phyloP scores from a whole-genome alignment of 2,888 invertebrate genomes.

The Catocala fraxini region DNA sequence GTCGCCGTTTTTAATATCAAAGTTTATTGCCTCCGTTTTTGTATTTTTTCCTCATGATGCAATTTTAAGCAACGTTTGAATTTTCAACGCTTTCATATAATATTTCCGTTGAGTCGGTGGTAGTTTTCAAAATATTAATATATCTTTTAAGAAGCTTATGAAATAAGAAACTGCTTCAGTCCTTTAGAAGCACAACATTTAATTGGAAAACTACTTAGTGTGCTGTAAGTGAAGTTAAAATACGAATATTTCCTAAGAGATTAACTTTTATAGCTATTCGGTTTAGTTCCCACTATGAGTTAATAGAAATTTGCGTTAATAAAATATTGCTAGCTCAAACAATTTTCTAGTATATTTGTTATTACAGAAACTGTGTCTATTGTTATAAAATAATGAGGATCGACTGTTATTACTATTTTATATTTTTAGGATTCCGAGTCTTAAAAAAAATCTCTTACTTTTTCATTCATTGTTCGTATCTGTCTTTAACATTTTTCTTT shows the following conservation, averaged over 20 bases:
- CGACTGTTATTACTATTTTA: too few relatives aligned
- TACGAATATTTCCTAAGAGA: not conserved
- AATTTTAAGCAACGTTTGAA: constrained; percentile 7
- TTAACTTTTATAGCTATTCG: too few relatives aligned
- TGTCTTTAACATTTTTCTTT: too few relatives aligned
- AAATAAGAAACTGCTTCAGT: constrained; percentile 2
- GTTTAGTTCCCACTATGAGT: too few relatives aligned
- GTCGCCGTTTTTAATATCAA: constrained; percentile 7
- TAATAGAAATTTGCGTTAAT: too few relatives aligned
- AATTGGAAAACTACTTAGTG: constrained; percentile 10
- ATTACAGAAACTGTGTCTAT: too few relatives aligned
- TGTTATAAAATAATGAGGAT: too few relatives aligned
- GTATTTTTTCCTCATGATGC: constrained; percentile 5
- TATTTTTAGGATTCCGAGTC: too few relatives aligned
- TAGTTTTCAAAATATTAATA: constrained; percentile 1
- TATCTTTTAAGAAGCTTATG: constrained; percentile 11
- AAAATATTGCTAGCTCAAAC: too few relatives aligned
- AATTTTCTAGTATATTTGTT: too few relatives aligned
- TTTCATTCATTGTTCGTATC: too few relatives aligned
- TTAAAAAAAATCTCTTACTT: too few relatives aligned
- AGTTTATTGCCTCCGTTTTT: constrained; percentile 8
- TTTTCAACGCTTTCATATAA: constrained; percentile 1
- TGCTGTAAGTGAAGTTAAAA: not conserved
- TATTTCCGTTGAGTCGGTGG: not conserved
- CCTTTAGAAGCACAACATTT: not conserved